Conservation (phyloP, 2,113 vertebrate genomes). For the Perca fluviatilis region DNA sequence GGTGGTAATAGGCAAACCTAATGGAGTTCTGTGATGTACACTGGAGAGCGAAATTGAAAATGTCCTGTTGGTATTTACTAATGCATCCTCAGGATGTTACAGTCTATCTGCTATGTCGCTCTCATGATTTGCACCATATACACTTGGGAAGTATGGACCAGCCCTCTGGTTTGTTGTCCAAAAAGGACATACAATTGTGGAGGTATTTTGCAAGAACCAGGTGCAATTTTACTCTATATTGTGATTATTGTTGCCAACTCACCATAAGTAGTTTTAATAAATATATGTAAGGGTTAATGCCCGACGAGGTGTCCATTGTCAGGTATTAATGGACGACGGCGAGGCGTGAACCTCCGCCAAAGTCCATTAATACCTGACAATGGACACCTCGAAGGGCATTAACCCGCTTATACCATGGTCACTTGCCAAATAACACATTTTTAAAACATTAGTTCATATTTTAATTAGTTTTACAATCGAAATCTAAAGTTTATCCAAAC, state of each 20-base stretch:
- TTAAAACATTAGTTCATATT: no score
- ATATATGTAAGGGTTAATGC: no score
- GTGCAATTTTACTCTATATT: not conserved
- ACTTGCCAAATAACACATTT: no score
- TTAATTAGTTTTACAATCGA: no score
- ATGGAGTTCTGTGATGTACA: constrained; percentile 16
- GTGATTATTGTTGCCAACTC: not conserved
- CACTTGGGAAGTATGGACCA: not conserved
- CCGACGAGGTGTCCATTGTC: no score
- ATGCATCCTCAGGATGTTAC: not conserved
- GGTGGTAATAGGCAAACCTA: not conserved
- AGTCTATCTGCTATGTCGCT: not conserved
- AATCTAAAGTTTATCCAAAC: no score
- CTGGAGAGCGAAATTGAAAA: not conserved
- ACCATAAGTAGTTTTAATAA: not conserved
- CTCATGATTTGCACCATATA: not conserved
- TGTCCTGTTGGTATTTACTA: not conserved
- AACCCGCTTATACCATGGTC: no score
- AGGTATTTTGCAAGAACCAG: not conserved
- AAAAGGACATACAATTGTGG: not conserved
- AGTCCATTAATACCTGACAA: no score
- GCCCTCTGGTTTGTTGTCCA: not conserved
- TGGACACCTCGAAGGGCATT: no score
- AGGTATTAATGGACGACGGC: no score
- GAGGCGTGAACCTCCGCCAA: no score